These are phyloP conservation scores for Gryllus bimaculatus DNA, from an alignment of 1,140 invertebrate genomes.

Conservation along the genomic window DNA sequence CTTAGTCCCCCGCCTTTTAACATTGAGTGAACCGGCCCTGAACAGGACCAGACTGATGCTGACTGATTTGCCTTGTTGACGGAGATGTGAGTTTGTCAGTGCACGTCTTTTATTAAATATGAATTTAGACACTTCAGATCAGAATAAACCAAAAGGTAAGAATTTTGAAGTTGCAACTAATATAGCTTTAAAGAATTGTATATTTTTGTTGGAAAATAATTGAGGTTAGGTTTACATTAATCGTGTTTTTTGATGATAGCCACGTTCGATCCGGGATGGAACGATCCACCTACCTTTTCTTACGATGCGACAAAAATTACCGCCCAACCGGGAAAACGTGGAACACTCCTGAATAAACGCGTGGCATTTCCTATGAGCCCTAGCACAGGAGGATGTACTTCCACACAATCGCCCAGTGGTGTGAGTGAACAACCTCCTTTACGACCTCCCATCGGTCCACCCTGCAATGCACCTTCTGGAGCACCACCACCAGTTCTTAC, in stretches of 20 bases:
- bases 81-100: too few species aligned
- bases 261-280: conserved; percentile 38
- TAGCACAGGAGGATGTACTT: neutral
- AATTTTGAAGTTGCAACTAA: neutral
- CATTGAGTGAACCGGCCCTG: too few species aligned
- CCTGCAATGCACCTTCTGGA: neutral
- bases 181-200: neutral
- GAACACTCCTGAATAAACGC: conserved; percentile 36
- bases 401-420: neutral
- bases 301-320: conserved; percentile 27
- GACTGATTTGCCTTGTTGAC: too few species aligned
- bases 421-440: neutral
- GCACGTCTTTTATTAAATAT: neutral
- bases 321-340: conserved; percentile 26
- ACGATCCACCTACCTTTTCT: conserved; percentile 40
- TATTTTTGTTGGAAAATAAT: neutral
- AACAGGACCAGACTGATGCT: too few species aligned
- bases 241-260: neutral
- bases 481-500: neutral
- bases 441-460: neutral
- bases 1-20: too few species aligned
- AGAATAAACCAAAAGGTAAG: neutral
- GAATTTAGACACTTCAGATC: neutral
- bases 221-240: neutral
- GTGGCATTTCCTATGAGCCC: conserved; percentile 38